Conservation (phyloP, 2,113 vertebrate genomes). For the Xyliphius kryptos region DNA sequence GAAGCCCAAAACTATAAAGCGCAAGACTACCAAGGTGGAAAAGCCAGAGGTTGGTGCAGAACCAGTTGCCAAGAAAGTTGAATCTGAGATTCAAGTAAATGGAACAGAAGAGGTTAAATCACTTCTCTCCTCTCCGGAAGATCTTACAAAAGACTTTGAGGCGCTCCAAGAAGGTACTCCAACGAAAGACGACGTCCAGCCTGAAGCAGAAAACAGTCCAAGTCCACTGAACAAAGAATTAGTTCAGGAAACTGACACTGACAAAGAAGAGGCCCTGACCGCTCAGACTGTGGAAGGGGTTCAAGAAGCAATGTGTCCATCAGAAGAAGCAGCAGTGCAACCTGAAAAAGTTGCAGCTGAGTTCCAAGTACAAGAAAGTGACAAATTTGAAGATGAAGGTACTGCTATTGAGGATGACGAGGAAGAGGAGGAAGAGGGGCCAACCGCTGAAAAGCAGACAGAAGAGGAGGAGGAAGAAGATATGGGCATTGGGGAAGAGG, state of each 20-base stretch:
- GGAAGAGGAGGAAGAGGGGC: constrained; percentile 54
- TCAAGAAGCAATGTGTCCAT: constrained; percentile 43
- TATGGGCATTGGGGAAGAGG: constrained; percentile 63
- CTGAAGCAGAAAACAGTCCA: constrained; percentile 35
- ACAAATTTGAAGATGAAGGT: constrained; percentile 63
- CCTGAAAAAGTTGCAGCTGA: constrained; percentile 45
- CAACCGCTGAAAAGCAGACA: constrained; percentile 39
- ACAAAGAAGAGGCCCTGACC: constrained; percentile 11
- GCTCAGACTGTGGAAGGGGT: constrained; percentile 19
- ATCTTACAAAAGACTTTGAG: constrained; percentile 81
- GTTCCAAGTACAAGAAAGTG: constrained; percentile 49
- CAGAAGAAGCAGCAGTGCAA: constrained; percentile 40
- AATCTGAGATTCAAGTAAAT: constrained; percentile 42
- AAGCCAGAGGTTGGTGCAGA: constrained; percentile 53
- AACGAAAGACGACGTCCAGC: constrained; percentile 35
- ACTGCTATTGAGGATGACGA: constrained; percentile 60
- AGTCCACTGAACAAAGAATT: constrained; percentile 40
- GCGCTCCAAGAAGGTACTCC: constrained; percentile 62
- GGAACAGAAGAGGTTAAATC: constrained; percentile 58
- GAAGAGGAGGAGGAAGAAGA: constrained; percentile 54
- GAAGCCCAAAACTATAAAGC: constrained; percentile 75
- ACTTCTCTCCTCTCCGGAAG: constrained; percentile 73
- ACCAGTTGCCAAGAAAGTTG: constrained; percentile 25
- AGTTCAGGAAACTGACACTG: constrained; percentile 23
- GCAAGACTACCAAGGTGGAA: constrained; percentile 65